Conservation (phyloP, 1,140 invertebrate genomes). For the Sycophila sp. region DNA sequence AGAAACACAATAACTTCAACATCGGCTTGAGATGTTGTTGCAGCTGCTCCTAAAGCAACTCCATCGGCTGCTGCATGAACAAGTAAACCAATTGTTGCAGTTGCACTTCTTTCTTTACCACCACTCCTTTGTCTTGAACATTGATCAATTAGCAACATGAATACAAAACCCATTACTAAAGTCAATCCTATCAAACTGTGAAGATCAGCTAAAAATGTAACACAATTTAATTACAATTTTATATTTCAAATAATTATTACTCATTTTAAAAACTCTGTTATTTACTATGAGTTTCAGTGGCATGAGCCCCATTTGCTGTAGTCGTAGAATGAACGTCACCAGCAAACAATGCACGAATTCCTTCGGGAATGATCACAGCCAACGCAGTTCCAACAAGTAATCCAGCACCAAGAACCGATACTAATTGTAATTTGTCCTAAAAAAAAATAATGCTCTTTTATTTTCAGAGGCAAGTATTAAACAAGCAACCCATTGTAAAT, state of each 20-base stretch:
- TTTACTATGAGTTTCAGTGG: slow-evolving; percentile 42
- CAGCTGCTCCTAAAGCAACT: slow-evolving; percentile 94
- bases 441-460: slow-evolving; percentile 63
- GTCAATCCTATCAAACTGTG: slow-evolving; percentile 78
- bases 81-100: slow-evolving; percentile 94
- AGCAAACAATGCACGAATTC: slow-evolving; percentile 84
- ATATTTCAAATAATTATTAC: too few relatives aligned
- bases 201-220: slow-evolving; percentile 65
- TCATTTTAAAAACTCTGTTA: not conserved
- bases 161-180: slow-evolving; percentile 90
- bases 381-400: slow-evolving; percentile 97
- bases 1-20: slow-evolving; percentile 98
- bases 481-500: too few relatives aligned
- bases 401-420: slow-evolving; percentile 96
- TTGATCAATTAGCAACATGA: slow-evolving; percentile 97
- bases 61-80: slow-evolving; percentile 99
- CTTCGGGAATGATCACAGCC: slow-evolving; percentile 98
- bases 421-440: slow-evolving; percentile 92
- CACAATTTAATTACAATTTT: too few relatives aligned
- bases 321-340: slow-evolving; percentile 39
- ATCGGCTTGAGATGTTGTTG: slow-evolving; percentile 92
- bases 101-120: slow-evolving; percentile 79
- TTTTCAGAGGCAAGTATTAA: too few relatives aligned
- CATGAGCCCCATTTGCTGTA: not conserved
- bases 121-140: slow-evolving; percentile 76